phyloP scores from a whole-genome alignment of 2,113 vertebrate species.

The Hippolais icterina region DNA sequence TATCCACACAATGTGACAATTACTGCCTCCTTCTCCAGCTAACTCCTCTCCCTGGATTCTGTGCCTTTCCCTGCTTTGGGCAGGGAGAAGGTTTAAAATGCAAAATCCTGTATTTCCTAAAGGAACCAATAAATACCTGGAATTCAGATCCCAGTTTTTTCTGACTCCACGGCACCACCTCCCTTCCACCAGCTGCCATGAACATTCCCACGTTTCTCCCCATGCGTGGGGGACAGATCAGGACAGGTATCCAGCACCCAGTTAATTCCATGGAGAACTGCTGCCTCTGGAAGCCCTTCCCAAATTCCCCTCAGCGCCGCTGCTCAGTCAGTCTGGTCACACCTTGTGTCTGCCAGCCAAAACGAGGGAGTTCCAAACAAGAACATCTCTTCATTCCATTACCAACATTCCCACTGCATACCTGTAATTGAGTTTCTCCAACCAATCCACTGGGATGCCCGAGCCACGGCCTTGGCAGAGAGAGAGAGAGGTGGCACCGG shows the following conservation, averaged over 20 bases:
- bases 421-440: slow-evolving; percentile 79
- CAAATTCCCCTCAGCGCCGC: background rate
- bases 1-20: too few species aligned
- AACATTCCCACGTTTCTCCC: background rate
- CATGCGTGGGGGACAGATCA: background rate
- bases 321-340: background rate
- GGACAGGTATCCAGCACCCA: background rate
- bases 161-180: background rate
- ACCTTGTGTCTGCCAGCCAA: slow-evolving; percentile 15
- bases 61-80: background rate
- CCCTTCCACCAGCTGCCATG: background rate
- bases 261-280: background rate
- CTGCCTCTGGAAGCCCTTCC: background rate
- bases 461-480: slow-evolving; percentile 32
- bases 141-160: background rate
- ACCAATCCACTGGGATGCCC: slow-evolving; percentile 70
- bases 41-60: background rate
- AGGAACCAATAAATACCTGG: background rate
- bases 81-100: background rate
- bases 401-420: slow-evolving; percentile 75
- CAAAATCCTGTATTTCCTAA: background rate
- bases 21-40: background rate
- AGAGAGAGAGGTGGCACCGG: slow-evolving; percentile 38
- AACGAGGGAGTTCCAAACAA: slow-evolving; percentile 69
- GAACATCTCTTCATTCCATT: slow-evolving; percentile 58